These are phyloP conservation scores for Tringa solitaria DNA, from an alignment of 2,113 vertebrate genomes.

Conservation along the genomic window DNA sequence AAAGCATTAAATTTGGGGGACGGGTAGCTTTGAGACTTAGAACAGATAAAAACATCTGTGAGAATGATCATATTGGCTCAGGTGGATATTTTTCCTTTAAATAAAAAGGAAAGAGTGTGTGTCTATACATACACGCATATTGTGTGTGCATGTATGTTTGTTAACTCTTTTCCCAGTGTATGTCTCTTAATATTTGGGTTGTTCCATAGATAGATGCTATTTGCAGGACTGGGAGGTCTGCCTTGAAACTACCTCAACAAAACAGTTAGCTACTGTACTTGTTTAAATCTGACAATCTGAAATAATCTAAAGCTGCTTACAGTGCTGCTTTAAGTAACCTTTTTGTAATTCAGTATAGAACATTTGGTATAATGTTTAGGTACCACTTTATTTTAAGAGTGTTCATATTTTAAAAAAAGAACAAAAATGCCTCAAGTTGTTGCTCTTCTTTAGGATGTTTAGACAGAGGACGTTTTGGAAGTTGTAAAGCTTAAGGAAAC, in stretches of 20 bases:
- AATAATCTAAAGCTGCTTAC: neutral
- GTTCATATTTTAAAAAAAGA: neutral
- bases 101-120: too few species aligned
- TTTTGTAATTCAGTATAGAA: neutral
- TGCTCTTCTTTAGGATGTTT: neutral
- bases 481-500: neutral
- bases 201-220: neutral
- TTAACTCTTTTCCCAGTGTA: neutral
- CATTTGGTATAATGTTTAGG: neutral
- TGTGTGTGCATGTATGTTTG: neutral
- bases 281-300: neutral
- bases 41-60: neutral
- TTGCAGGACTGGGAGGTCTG: neutral
- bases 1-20: neutral
- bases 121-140: neutral
- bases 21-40: neutral
- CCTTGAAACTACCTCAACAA: neutral
- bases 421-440: neutral
- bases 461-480: neutral
- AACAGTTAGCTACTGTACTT: neutral
- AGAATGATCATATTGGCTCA: neutral
- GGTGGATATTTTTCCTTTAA: neutral
- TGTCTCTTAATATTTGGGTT: neutral
- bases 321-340: neutral
- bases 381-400: neutral